A percentile compares a stretch with the other conserved stretches of the same genome.
phyloP scores from a whole-genome alignment of 2,888 invertebrate genomes.

The Sminthurinus aureus region DNA sequence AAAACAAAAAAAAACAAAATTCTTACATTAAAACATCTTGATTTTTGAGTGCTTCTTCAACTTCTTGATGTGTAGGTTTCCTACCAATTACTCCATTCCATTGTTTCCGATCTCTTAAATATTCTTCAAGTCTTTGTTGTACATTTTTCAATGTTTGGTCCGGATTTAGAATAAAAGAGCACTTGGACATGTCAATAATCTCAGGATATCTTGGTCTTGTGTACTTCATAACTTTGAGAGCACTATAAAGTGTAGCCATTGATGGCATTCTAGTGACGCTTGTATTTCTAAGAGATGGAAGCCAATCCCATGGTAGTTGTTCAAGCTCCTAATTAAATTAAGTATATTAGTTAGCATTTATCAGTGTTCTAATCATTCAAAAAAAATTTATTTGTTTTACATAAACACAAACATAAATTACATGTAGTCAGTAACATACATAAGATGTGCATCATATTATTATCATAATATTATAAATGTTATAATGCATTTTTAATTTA shows the following conservation, averaged over 20 bases:
- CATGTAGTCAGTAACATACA: too few species aligned
- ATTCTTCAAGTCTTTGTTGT: conserved; percentile 70
- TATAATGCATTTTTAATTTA: conserved; percentile 1
- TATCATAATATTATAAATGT: too few species aligned
- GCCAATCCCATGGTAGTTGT: conserved; percentile 80
- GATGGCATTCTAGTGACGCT: conserved; percentile 80
- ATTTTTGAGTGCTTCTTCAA: conserved; percentile 68
- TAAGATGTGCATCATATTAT: too few species aligned
- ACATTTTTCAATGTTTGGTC: conserved; percentile 73
- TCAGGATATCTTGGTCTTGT: conserved; percentile 36
- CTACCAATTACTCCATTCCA: conserved; percentile 72
- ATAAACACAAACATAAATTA: conserved; percentile 10
- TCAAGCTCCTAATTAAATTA: conserved; percentile 74
- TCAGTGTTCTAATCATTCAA: background rate
- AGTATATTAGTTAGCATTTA: too few species aligned
- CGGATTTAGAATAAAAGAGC: conserved; percentile 75
- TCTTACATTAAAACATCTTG: conserved; percentile 74
- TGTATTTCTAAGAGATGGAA: conserved; percentile 72
- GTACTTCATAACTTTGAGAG: conserved; percentile 49
- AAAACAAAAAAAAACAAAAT: too few species aligned
- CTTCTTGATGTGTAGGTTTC: conserved; percentile 68
- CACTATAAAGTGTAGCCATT: conserved; percentile 62
- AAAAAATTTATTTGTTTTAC: background rate
- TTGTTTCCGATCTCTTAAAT: conserved; percentile 68
- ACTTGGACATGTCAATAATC: conserved; percentile 48